Percentiles rank a stretch among this genome's conserved stretches.
Evolutionary conservation across 2,113 vertebrate species (phyloP).

Genomic region (Cephalopterus ornatus): DNA sequence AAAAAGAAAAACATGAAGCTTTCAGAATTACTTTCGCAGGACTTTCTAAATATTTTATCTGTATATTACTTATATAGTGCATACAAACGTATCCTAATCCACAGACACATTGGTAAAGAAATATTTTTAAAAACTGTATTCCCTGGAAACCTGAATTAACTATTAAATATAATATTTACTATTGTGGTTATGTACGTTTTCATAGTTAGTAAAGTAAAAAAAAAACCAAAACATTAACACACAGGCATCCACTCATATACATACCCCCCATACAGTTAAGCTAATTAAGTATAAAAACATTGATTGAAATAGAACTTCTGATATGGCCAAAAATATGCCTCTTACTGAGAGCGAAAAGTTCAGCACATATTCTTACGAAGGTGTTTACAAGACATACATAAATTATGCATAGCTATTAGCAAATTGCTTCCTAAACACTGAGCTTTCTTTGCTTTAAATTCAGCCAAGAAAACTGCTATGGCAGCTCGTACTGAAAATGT

Average conservation of each 20-base stretch:
- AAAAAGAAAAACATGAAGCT: not conserved
- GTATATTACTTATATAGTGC: not conserved
- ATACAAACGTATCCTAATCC: not conserved
- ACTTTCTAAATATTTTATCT: not conserved
- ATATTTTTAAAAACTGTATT: not conserved
- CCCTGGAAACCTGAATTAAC: not conserved
- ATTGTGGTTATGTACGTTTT: not conserved
- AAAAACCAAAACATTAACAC: not conserved
- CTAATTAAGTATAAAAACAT: not conserved
- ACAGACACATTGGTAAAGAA: not conserved
- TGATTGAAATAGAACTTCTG: not conserved
- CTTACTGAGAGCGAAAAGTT: not conserved
- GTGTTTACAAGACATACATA: slow-evolving; percentile 27
- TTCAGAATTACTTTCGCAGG: not conserved
- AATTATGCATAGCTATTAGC: slow-evolving; percentile 47
- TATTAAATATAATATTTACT: not conserved
- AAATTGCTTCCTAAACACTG: slow-evolving; percentile 27
- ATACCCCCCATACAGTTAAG: not conserved
- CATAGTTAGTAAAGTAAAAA: not conserved
- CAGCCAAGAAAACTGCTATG: slow-evolving; percentile 17
- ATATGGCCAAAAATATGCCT: not conserved
- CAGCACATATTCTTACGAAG: not conserved
- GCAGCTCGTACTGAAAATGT: slow-evolving; percentile 15
- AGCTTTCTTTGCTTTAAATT: slow-evolving; percentile 30
- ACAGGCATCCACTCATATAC: not conserved